Conservation (phyloP, 1,140 invertebrate genomes). For the Bactericera cockerelli region DNA sequence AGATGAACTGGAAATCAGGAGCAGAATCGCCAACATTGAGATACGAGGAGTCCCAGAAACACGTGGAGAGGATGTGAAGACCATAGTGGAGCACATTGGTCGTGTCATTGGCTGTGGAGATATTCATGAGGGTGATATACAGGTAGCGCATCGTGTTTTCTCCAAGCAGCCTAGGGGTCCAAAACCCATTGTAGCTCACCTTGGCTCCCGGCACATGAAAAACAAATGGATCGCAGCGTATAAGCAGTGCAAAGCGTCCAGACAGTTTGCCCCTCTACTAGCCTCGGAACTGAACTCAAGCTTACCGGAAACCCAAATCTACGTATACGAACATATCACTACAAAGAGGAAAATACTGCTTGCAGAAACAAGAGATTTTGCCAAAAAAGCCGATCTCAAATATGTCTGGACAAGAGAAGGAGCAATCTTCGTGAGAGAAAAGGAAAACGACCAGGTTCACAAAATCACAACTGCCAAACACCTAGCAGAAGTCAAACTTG, state of each 20-base stretch:
- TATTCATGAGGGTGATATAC: neutral
- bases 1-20: neutral
- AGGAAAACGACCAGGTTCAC: neutral
- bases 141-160: neutral
- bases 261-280: neutral
- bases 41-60: neutral
- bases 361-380: neutral
- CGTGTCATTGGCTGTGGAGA: neutral
- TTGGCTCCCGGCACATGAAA: neutral
- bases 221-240: neutral
- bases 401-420: neutral
- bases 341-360: neutral
- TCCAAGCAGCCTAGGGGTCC: neutral
- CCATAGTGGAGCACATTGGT: neutral
- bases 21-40: neutral
- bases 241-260: neutral
- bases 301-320: neutral
- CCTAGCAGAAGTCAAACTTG: neutral
- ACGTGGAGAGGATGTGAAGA: neutral
- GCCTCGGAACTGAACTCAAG: neutral
- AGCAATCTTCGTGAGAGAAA: neutral
- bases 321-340: neutral
- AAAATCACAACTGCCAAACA: neutral
- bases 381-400: neutral
- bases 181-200: neutral